Evolutionary conservation across 2,888 invertebrate genomes (phyloP), one percentile per base, ranked within the genome.

Genomic region (Euphydryas editha): DNA sequence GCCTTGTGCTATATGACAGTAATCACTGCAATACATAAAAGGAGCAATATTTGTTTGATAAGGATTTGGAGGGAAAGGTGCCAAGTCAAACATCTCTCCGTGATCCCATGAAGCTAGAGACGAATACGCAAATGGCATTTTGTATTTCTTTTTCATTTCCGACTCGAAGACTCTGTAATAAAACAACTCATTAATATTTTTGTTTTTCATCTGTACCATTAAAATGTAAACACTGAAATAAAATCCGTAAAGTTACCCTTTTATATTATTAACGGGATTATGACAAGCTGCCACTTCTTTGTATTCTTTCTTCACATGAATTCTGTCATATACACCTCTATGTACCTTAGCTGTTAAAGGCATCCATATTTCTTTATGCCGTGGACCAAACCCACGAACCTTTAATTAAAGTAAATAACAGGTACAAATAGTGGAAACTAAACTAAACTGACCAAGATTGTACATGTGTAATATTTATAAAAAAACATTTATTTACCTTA

Each of bases 11-110:
- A 90, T 82, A 59, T 91, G 92, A 61, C 92, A 92, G 51, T 92
- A 92, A 68, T 92, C 92, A 62, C 88, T 89, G 73, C 92, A 92
- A 76, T 92, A 92, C 92, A 92, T 92, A 72, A 90, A 90, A 0
- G 92, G 92, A 0, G 91, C 88, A 1, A 87, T 86, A 74, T 87
- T 89, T 1, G 91, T 90, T 76, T 92, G 92, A 74, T 77, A 91
- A 0, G 91, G 90, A 69, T 90, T 92, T 0, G 92, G 92, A 0
- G 86, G 85, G 76, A 81, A 89, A 0, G 90, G 90, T 0, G 90
- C 83, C 58, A 89, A 71, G 68, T 89, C 84, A 67, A 88, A 90
- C 1, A 67, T 59, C 71, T 90, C 92, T 0, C 88, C 90, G 58
- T 88, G 84, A n/a, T 72, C 69, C 87, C 88, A 90, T 0, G 87